Conservation (phyloP, 2,888 invertebrate species). For the Cantharis flavilabris region DNA sequence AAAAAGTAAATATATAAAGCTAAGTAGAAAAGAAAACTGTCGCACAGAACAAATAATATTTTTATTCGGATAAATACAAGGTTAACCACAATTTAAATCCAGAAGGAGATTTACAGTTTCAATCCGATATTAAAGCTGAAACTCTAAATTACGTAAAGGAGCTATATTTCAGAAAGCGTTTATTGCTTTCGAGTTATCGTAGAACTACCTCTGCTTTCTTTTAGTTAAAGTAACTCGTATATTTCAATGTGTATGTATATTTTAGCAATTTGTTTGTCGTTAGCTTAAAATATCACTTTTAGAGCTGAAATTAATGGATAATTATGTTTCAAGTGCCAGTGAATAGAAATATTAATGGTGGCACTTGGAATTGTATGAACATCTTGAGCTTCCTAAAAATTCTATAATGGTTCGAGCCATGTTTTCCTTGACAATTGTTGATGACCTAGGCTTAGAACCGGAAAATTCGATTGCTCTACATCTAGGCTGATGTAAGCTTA, state of each 20-base stretch:
- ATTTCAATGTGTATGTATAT: neutral
- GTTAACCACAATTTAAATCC: constrained; percentile 8
- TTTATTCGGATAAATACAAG: neutral
- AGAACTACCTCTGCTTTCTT: neutral
- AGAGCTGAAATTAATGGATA: neutral
- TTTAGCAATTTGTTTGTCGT: neutral
- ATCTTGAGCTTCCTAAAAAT: neutral
- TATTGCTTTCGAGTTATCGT: constrained; percentile 2
- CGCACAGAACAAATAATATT: neutral
- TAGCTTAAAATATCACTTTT: neutral
- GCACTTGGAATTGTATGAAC: neutral
- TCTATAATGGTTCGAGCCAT: neutral
- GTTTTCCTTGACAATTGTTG: neutral
- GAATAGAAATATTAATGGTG: neutral
- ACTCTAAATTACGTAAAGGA: constrained; percentile 19
- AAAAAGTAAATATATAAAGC: neutral
- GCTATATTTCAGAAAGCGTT: constrained; percentile 15
- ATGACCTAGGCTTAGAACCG: neutral
- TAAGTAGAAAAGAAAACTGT: neutral
- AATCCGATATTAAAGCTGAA: constrained; percentile 10
- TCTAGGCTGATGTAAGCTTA: neutral
- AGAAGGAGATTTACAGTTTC: constrained; percentile 10
- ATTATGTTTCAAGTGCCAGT: neutral
- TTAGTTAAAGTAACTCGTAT: neutral
- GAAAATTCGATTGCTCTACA: neutral